Conservation (phyloP, 2,113 vertebrate species). For the Illadopsis cleaveri region DNA sequence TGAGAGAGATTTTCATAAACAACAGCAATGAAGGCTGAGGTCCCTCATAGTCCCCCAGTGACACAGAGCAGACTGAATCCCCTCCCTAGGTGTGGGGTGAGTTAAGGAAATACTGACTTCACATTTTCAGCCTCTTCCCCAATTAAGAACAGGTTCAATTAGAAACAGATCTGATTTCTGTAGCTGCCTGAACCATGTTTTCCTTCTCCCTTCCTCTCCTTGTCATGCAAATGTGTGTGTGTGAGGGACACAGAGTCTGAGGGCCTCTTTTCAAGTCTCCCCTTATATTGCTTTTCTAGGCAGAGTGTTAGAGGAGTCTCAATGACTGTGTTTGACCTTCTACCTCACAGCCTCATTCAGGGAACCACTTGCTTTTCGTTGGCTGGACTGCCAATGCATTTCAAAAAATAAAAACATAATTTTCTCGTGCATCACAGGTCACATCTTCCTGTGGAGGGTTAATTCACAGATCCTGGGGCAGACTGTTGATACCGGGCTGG, state of each 20-base stretch:
- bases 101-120: neutral
- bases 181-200: neutral
- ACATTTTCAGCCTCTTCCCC: neutral
- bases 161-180: neutral
- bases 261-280: neutral
- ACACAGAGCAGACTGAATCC: neutral
- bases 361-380: neutral
- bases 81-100: neutral
- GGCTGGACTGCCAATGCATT: neutral
- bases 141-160: neutral
- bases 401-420: neutral
- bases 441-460: neutral
- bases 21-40: neutral
- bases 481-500: neutral
- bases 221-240: neutral
- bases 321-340: neutral
- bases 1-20: neutral
- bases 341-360: neutral
- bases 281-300: neutral
- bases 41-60: neutral
- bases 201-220: neutral
- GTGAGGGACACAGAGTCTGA: neutral
- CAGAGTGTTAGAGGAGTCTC: neutral
- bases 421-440: fast-evolving
- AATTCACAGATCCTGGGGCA: neutral